Percentiles rank a stretch among this genome's conserved stretches.
These are phyloP conservation scores for Eristalis intricaria DNA, from an alignment of 2,888 invertebrate species.

Conservation along the genomic window DNA sequence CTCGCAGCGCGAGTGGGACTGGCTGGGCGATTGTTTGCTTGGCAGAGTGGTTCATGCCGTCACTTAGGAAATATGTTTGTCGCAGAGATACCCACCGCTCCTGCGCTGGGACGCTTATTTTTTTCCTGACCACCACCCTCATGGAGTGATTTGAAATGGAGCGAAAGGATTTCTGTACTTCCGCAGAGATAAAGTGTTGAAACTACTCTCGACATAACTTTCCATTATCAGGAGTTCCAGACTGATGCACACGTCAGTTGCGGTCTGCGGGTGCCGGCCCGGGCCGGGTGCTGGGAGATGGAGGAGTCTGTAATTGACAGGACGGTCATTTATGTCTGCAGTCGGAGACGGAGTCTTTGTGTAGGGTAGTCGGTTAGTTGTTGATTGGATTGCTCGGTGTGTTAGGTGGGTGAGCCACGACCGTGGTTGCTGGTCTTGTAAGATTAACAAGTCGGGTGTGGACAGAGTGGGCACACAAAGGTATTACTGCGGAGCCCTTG, in stretches of 20 bases:
- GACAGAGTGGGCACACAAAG: background rate
- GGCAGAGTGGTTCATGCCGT: conserved; percentile 55
- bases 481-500: too few relatives aligned
- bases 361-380: background rate
- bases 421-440: background rate
- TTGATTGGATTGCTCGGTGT: background rate
- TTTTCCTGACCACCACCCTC: background rate
- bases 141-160: conserved; percentile 62
- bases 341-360: background rate
- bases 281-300: background rate
- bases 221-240: conserved; percentile 71
- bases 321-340: conserved; percentile 62
- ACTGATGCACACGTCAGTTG: conserved; percentile 60
- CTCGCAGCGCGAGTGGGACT: background rate
- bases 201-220: conserved; percentile 71
- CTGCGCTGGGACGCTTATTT: conserved; percentile 14
- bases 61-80: conserved; percentile 56
- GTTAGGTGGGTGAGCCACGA: background rate
- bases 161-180: conserved; percentile 64
- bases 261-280: conserved; percentile 16
- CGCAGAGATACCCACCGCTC: conserved; percentile 35
- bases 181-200: conserved; percentile 68
- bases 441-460: conserved; percentile 27
- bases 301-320: conserved; percentile 63
- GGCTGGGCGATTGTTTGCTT: conserved; percentile 54